phyloP scores from a whole-genome alignment of 1,140 invertebrate genomes.

The Lepidurus packardi region DNA sequence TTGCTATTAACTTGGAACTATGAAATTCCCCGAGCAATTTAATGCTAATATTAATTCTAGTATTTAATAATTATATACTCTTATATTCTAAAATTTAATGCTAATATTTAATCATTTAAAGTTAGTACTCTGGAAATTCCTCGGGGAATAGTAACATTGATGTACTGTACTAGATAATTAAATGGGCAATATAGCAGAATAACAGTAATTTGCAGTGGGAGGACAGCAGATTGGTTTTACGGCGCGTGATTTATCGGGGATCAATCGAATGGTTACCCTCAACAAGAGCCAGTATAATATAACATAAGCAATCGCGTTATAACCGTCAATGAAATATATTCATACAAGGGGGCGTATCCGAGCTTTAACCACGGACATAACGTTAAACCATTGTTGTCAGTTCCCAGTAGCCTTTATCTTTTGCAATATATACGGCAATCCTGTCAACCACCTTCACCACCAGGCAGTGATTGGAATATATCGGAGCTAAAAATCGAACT shows the following conservation, averaged over 20 bases:
- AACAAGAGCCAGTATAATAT: neutral
- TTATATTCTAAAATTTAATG: no score
- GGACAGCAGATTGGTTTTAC: neutral
- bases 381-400: neutral
- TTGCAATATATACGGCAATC: neutral
- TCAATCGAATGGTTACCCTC: neutral
- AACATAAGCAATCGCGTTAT: neutral
- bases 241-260: neutral
- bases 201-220: no score
- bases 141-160: no score
- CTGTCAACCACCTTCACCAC: neutral
- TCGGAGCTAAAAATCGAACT: neutral
- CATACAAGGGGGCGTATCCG: neutral
- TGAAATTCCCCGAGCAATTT: no score
- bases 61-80: no score
- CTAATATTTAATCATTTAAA: no score
- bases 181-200: no score
- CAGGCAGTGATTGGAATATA: no score
- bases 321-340: neutral
- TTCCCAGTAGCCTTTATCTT: neutral
- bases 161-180: no score
- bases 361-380: neutral
- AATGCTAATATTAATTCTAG: no score
- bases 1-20: no score
- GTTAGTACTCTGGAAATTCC: no score